Base-by-base conservation (phyloP, 2,113 vertebrate genomes). In the Brachypodius melanocephalos region DNA sequence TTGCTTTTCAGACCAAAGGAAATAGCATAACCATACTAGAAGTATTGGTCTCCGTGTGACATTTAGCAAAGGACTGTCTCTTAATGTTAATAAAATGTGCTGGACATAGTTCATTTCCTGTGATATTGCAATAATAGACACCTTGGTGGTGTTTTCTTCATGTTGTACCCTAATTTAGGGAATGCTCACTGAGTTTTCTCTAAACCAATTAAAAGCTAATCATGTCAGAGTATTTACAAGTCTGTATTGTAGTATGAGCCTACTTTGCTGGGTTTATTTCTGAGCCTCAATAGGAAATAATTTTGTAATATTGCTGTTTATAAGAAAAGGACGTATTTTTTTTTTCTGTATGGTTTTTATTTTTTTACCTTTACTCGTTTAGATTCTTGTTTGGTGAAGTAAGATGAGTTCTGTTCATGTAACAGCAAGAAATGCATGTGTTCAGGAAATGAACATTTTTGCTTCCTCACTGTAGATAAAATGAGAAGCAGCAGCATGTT, bases 381-480 rank as follows among this genome's bases (percentile, higher is more conserved):
- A 46, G 8, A 49, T 49, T 71, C 38, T 14, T 69, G 4, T 54
- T 59, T 75, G 29, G 17, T n/a, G 21, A 88, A 74, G 45, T 58
- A 46, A 59, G 42, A n/a, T 7, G 18, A 46, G 8, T 28, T 63
- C 22, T 88, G 91, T 57, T 52, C 14, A 6, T 38, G 26, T 72
- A 55, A 42, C 4, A 42, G 65, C 29, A 71, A 82, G 67, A 90
- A 74, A 59, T 59, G 17, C 6, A 15, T 51, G 40, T 49, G n/a
- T 83, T 72, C 25, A 57, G 61, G 66, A 71, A 57, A 49, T 0
- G 0, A 88, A 10, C 5, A 1, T 18, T 46, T 8, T 61, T 87
- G 12, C 3, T 45, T 66, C 31, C 65, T 51, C 19, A 22, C 32
- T 75, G 21, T 66, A 58, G 43, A 31, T 55, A 38, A 1, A 29